Evolutionary conservation across 2,113 vertebrate genomes (phyloP).

Genomic region (Hydropotes inermis): DNA sequence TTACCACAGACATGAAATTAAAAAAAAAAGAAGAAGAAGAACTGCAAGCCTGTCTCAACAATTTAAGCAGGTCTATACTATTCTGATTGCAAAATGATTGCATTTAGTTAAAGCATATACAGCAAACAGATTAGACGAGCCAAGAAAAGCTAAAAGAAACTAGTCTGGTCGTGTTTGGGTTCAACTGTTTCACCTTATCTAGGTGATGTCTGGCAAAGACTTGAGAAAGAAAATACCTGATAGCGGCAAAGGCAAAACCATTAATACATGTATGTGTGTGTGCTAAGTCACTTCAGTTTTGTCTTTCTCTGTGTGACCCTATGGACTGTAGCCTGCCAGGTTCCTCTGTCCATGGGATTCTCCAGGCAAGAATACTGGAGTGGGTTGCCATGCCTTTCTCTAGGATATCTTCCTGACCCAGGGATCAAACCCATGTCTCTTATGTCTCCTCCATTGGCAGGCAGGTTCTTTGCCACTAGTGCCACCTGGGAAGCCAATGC

Average conservation of each 20-base stretch:
- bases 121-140: neutral
- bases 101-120: constrained; percentile 32
- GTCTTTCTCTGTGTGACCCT: neutral
- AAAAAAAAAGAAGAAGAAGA: constrained; percentile 2
- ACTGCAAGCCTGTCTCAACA: neutral
- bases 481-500: neutral
- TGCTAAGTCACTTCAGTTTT: neutral
- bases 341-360: neutral
- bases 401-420: neutral
- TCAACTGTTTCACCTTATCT: constrained; percentile 13
- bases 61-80: constrained; percentile 40
- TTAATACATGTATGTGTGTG: neutral
- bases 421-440: neutral
- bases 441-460: neutral
- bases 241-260: constrained; percentile 15
- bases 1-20: constrained; percentile 20
- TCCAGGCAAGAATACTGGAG: neutral
- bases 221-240: constrained; percentile 35
- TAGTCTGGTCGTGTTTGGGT: neutral
- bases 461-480: neutral
- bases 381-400: neutral
- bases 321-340: neutral
- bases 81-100: neutral
- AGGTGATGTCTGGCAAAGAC: neutral
- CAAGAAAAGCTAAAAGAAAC: constrained; percentile 33